Base-by-base conservation (phyloP, 2,888 invertebrate genomes). In the Chrysina gloriosa region DNA sequence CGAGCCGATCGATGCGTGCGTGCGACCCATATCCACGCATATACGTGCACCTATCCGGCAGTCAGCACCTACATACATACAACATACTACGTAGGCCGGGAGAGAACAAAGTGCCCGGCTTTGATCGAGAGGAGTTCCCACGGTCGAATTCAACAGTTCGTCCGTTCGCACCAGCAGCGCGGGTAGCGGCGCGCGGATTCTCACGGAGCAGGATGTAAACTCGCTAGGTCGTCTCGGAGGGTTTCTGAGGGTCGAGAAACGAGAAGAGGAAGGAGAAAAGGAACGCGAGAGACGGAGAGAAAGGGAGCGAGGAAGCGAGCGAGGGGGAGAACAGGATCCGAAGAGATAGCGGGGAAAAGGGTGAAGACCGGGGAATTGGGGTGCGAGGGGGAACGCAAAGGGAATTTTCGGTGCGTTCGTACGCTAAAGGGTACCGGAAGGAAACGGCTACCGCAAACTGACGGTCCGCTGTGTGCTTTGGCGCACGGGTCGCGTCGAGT, bases 101-200 rank as follows among this genome's bases (percentile, higher is more conserved):
- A 23, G 11, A 50, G 48, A 50, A 50, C 48, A 50, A 50, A 50
- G 48, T 50, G 27, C 27, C 27, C 14, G n/a, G 47, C 27, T 50
- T 50, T 23, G 48, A 50, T 27, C 27, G 14, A n/a, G 11, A 27
- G 45, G 36, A 27, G 42, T 65, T 65, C 65, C 65, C 65, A 65
- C 65, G 65, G 52, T 52, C 50, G 27, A 36, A 65, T 65, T 65
- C 65, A 65, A 65, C 65, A 65, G 65, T 65, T 65, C 65, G 64
- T 52, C 52, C 52, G 50, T 39, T 21, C 58, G 14, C 58, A 42
- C n/a, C n/a, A n/a, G n/a, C 16, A 25, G 21, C 11, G 36, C 42
- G 52, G 52, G 25, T 50, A 36, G 39, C 27, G 11, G 63, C 25
- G 63, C 3, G 27, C 36, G 27, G 23, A 65, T 65, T 65, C 65